These are phyloP conservation scores for Agrotis segetum DNA, from an alignment of 2,888 invertebrate genomes.

Conservation along the genomic window DNA sequence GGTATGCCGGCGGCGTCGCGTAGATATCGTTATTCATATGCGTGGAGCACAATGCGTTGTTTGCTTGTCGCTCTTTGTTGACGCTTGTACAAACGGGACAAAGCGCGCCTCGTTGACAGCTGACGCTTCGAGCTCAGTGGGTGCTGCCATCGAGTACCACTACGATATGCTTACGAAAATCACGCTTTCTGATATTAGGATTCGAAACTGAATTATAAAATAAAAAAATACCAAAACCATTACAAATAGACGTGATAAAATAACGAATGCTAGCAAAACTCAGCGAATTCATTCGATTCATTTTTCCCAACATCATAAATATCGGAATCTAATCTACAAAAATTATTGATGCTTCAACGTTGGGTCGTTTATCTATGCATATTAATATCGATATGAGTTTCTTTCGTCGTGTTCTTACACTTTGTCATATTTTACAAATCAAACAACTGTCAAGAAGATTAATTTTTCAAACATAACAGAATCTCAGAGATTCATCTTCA, in stretches of 20 bases:
- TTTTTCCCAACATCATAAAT: not conserved
- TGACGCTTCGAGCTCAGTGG: slow-evolving; percentile 68
- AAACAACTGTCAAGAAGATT: not conserved
- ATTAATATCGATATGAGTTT: not conserved
- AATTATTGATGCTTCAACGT: not conserved
- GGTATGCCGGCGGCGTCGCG: slow-evolving; percentile 79
- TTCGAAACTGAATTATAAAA: not conserved
- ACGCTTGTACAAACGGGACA: slow-evolving; percentile 81
- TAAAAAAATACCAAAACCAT: not conserved
- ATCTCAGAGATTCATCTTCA: slow-evolving; percentile 4
- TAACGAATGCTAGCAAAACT: not conserved
- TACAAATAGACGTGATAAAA: too few relatives aligned
- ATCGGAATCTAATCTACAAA: not conserved
- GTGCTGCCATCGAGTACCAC: slow-evolving; percentile 29
- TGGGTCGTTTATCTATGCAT: slow-evolving; percentile 1
- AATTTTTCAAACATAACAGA: not conserved
- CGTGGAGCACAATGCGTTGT: slow-evolving; percentile 83
- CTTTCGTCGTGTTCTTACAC: not conserved
- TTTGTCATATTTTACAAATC: not conserved
- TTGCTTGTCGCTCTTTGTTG: slow-evolving; percentile 88
- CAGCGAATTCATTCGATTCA: not conserved
- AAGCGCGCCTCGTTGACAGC: slow-evolving; percentile 83
- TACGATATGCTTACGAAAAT: slow-evolving; percentile 2
- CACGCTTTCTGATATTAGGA: not conserved
- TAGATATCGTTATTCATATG: slow-evolving; percentile 86